These are phyloP conservation scores for Stigmatopora nigra DNA, from an alignment of 2,113 vertebrate genomes.

Conservation along the genomic window DNA sequence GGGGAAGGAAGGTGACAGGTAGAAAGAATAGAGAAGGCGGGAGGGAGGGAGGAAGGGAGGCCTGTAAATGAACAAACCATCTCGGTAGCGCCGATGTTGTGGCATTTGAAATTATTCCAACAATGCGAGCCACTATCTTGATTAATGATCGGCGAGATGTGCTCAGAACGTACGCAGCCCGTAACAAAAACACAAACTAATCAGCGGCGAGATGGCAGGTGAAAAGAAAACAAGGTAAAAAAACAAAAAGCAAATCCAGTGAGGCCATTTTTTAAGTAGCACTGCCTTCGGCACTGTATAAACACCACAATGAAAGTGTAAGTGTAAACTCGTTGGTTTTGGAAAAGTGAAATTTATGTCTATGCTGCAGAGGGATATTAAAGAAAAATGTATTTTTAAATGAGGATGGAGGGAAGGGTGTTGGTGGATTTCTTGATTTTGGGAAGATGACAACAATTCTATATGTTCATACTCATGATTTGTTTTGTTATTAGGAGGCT, in stretches of 20 bases:
- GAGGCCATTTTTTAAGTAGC: background rate
- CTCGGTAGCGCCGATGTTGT: constrained; percentile 41
- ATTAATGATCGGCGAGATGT: constrained; percentile 54
- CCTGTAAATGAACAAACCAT: constrained; percentile 45
- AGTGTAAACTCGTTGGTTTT: background rate
- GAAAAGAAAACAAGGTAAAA: background rate
- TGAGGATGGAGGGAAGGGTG: background rate
- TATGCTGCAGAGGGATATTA: background rate
- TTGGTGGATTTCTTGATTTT: background rate
- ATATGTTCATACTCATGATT: too few relatives aligned
- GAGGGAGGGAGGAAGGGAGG: constrained; percentile 42
- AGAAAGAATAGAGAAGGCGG: constrained; percentile 26
- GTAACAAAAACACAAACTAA: constrained; percentile 33
- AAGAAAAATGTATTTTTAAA: background rate
- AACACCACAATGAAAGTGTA: background rate
- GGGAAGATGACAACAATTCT: background rate
- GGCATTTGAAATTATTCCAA: constrained; percentile 60
- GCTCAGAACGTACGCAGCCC: constrained; percentile 32
- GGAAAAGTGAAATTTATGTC: background rate
- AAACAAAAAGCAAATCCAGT: constrained; percentile 36
- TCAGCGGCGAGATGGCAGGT: constrained; percentile 12
- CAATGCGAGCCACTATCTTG: constrained; percentile 56
- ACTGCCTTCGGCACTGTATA: background rate
- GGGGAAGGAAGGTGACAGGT: constrained; percentile 22
- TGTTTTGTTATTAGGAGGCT: too few relatives aligned